Percentiles rank a stretch among this genome's conserved stretches.
phyloP scores from a whole-genome alignment of 2,888 invertebrate genomes.

The Protodeltote pygarga region DNA sequence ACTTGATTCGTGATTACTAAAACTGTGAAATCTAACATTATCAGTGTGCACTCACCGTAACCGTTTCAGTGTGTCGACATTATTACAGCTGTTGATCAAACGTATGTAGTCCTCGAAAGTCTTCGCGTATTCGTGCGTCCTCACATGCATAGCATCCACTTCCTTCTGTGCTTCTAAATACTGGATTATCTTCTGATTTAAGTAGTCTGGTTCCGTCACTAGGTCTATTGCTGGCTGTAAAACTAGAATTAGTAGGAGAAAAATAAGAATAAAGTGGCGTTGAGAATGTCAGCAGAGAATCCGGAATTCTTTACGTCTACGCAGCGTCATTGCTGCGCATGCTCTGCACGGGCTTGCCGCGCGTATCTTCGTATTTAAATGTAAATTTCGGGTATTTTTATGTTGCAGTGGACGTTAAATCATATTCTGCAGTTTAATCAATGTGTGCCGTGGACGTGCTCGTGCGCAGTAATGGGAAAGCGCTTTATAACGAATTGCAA shows the following conservation, averaged over 20 bases:
- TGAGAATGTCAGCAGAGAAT: too few relatives aligned
- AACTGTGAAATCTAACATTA: constrained; percentile 45
- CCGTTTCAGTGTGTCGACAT: constrained; percentile 93
- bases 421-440: too few relatives aligned
- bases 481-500: too few relatives aligned
- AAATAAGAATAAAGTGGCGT: too few relatives aligned
- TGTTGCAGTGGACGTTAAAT: too few relatives aligned
- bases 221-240: constrained; percentile 94
- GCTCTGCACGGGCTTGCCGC: too few relatives aligned
- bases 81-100: constrained; percentile 93
- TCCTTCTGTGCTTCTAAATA: constrained; percentile 94
- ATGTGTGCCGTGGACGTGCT: too few relatives aligned
- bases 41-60: constrained; percentile 87
- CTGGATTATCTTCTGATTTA: constrained; percentile 94
- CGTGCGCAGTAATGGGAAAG: too few relatives aligned
- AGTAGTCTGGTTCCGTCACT: constrained; percentile 96
- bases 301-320: too few relatives aligned
- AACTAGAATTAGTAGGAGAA: constrained; percentile 82
- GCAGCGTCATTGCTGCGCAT: too few relatives aligned
- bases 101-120: constrained; percentile 96
- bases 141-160: constrained; percentile 91
- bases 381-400: too few relatives aligned
- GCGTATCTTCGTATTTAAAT: too few relatives aligned
- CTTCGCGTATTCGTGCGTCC: constrained; percentile 95
- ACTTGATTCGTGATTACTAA: constrained; percentile 32